phyloP scores from a whole-genome alignment of 2,113 vertebrate genomes.

The Urocynchramus pylzowi region DNA sequence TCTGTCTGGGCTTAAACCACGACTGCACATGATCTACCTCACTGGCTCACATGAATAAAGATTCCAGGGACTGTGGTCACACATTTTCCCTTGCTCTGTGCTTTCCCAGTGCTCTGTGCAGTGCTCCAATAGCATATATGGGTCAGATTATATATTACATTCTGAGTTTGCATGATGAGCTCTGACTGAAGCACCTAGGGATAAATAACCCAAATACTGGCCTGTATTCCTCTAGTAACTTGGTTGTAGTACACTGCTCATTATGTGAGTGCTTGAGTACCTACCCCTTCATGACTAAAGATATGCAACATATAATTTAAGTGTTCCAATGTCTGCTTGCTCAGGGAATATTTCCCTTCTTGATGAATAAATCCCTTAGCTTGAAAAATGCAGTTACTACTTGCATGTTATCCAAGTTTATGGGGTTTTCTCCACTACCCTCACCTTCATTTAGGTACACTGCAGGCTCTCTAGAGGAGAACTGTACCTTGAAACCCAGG shows the following conservation, averaged over 20 bases:
- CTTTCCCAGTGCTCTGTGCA: background rate
- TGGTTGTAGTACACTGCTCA: background rate
- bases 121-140: background rate
- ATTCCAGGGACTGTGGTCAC: background rate
- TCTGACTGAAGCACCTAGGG: background rate
- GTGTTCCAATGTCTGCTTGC: background rate
- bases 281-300: background rate
- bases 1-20: background rate
- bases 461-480: background rate
- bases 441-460: background rate
- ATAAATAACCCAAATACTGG: background rate
- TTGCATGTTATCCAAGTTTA: background rate
- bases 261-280: background rate
- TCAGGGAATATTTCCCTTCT: background rate
- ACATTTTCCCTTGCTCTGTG: background rate
- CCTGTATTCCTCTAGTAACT: background rate
- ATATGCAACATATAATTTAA: background rate
- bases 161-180: background rate
- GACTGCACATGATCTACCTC: background rate
- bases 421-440: background rate
- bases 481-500: background rate
- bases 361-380: background rate
- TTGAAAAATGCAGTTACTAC: background rate
- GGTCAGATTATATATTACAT: background rate
- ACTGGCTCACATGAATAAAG: background rate